Conservation (phyloP, 1,140 invertebrate species). For the Anastrepha ludens region DNA sequence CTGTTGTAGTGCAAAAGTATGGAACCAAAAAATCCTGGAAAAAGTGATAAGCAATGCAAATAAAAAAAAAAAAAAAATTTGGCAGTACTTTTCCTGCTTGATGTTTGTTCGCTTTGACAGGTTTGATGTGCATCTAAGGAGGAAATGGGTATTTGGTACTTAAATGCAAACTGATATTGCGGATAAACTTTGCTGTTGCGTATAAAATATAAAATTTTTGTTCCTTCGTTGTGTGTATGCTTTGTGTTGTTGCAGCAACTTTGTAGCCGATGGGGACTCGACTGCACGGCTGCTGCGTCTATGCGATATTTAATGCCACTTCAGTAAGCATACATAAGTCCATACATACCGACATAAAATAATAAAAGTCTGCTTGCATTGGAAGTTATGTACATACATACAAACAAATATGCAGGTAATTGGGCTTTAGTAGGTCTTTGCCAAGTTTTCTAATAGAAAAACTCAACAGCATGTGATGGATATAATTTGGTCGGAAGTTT, state of each 20-base stretch:
- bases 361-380: too few relatives aligned
- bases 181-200: not conserved
- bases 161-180: not conserved
- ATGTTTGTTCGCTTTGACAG: not conserved
- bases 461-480: not conserved
- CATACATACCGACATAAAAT: too few relatives aligned
- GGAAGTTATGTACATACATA: too few relatives aligned
- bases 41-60: conserved; percentile 17
- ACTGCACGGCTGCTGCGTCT: not conserved
- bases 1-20: not conserved
- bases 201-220: not conserved
- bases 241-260: not conserved
- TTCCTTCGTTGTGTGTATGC: not conserved
- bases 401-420: too few relatives aligned
- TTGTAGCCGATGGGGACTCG: not conserved
- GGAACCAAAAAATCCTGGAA: not conserved
- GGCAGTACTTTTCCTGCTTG: not conserved
- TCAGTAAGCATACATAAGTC: too few relatives aligned
- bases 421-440: not conserved
- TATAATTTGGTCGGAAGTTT: too few relatives aligned
- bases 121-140: not conserved
- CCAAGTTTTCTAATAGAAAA: not conserved
- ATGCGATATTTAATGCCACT: too few relatives aligned
- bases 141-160: not conserved
- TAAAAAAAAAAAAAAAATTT: not conserved